These are phyloP conservation scores for Odontophorus gujanensis DNA, from an alignment of 2,113 vertebrate species.

Conservation along the genomic window DNA sequence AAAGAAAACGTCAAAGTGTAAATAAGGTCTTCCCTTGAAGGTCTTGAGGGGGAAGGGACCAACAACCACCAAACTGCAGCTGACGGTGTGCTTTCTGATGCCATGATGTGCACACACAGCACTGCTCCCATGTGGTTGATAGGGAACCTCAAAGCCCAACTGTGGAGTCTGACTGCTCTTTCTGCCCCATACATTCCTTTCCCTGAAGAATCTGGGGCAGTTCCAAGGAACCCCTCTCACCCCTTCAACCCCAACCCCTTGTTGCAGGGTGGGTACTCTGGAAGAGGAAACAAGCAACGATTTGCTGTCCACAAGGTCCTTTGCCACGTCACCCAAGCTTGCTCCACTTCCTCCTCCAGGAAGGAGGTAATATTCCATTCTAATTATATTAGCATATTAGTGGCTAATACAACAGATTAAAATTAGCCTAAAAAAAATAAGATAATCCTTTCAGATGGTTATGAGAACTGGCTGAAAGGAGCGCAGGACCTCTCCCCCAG, in stretches of 20 bases:
- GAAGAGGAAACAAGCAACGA: neutral
- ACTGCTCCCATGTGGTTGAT: neutral
- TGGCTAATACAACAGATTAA: neutral
- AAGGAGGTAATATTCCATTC: neutral
- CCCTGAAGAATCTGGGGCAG: neutral
- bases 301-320: neutral
- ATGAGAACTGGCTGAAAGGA: neutral
- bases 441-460: neutral
- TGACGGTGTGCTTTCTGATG: neutral
- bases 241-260: neutral
- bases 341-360: neutral
- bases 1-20: slow-evolving; percentile 3
- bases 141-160: neutral
- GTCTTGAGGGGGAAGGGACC: neutral
- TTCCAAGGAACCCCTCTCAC: neutral
- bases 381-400: neutral
- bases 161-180: neutral
- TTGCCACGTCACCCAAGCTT: neutral
- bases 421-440: neutral
- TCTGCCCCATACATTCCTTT: neutral
- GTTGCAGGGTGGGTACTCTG: neutral
- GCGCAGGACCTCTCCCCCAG: neutral
- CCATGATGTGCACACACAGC: neutral
- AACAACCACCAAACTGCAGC: slow-evolving; percentile 3
- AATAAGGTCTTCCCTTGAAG: slow-evolving; percentile 8